A percentile compares a stretch with the other conserved stretches of the same genome.
These are phyloP conservation scores for Oxystoma pomonae DNA, from an alignment of 2,888 invertebrate genomes.

Conservation along the genomic window DNA sequence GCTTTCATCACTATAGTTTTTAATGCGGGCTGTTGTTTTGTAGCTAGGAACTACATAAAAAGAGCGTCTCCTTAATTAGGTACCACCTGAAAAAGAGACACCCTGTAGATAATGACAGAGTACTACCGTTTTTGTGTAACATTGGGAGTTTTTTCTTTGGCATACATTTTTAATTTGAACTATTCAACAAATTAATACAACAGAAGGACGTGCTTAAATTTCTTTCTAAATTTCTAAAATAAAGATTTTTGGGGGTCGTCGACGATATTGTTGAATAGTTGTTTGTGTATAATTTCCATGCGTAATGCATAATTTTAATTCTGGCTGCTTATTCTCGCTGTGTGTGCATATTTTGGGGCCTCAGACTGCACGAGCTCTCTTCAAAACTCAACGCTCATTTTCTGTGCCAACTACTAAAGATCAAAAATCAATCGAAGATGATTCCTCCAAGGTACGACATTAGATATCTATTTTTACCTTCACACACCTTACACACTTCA, in stretches of 20 bases:
- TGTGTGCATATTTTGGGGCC: constrained; percentile 42
- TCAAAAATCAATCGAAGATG: constrained; percentile 50
- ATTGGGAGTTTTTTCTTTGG: neutral
- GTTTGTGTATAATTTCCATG: no score
- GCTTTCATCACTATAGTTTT: constrained; percentile 24
- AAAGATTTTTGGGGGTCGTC: no score
- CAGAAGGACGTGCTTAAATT: neutral
- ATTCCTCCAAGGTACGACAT: constrained; percentile 44
- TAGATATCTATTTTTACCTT: neutral
- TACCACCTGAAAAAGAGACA: no score
- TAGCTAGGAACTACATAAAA: neutral
- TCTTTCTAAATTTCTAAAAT: no score
- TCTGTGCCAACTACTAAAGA: constrained; percentile 90
- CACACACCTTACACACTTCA: neutral
- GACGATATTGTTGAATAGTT: no score
- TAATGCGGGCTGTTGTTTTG: neutral
- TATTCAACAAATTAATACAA: no score
- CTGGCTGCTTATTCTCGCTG: constrained; percentile 45
- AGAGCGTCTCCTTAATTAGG: no score
- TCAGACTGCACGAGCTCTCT: constrained; percentile 70
- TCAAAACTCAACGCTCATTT: constrained; percentile 89
- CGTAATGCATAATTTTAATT: constrained; percentile 15
- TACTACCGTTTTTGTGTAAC: no score
- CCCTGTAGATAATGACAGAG: no score
- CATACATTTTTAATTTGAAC: no score